Conservation (phyloP, 2,888 invertebrate species). For the Machimus atricapillus region DNA sequence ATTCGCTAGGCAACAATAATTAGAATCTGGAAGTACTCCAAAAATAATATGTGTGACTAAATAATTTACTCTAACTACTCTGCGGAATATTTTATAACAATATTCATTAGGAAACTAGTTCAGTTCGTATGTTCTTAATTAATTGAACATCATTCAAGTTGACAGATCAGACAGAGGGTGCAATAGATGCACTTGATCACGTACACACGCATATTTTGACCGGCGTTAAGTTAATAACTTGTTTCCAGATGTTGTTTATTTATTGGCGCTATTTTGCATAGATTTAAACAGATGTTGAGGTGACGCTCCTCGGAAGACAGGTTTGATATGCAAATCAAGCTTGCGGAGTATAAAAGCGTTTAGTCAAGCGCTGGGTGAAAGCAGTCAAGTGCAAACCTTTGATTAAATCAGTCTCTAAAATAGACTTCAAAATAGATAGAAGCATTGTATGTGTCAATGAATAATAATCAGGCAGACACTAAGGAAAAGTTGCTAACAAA, state of each 20-base stretch:
- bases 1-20: not conserved
- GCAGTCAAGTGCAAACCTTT: conserved; percentile 1
- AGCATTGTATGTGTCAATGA: conserved; percentile 47
- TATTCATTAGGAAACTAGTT: not conserved
- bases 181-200: not conserved
- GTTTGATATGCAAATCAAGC: not conserved
- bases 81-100: not conserved
- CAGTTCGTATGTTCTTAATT: not conserved
- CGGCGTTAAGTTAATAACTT: not conserved
- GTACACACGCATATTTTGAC: not conserved
- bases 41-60: not conserved
- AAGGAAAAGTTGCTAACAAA: conserved; percentile 59
- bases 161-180: not conserved
- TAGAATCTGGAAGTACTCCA: not conserved
- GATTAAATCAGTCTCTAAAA: not conserved
- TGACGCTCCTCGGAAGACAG: conserved; percentile 14
- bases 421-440: not conserved
- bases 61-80: not conserved
- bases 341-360: conserved; percentile 15
- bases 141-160: not conserved
- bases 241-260: conserved; percentile 24
- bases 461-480: conserved; percentile 53
- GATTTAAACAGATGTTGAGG: conserved; percentile 4
- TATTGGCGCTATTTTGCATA: not conserved
- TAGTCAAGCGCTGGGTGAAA: not conserved